Percentiles rank a stretch among this genome's conserved stretches.
phyloP scores from a whole-genome alignment of 2,888 invertebrate species.

The Rhamnusium bicolor region DNA sequence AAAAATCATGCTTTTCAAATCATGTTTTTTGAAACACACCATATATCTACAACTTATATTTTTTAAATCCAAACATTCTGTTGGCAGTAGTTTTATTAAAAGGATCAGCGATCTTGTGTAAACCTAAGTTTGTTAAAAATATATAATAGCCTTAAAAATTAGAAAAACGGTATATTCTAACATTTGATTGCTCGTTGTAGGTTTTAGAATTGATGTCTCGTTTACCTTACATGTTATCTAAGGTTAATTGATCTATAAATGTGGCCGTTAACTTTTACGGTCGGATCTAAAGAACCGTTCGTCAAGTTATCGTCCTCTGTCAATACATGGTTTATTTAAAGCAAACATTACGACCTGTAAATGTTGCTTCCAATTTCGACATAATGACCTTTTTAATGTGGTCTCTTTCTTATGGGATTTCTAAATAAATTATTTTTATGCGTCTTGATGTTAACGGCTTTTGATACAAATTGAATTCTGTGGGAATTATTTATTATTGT shows the following conservation, averaged over 20 bases:
- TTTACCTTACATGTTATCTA: constrained; percentile 7
- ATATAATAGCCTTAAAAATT: background rate
- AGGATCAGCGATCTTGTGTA: background rate
- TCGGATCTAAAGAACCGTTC: constrained; percentile 53
- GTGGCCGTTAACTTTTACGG: constrained; percentile 57
- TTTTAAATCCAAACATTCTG: too few species aligned
- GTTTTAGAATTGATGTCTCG: background rate
- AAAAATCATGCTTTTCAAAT: too few species aligned
- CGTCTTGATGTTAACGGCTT: constrained; percentile 38
- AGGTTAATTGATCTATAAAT: constrained; percentile 57
- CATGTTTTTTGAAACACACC: too few species aligned
- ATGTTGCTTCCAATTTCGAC: constrained; percentile 48
- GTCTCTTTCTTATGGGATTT: constrained; percentile 46
- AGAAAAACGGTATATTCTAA: background rate
- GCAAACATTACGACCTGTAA: constrained; percentile 47
- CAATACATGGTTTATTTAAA: constrained; percentile 60
- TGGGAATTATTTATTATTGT: background rate
- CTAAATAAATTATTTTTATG: constrained; percentile 52
- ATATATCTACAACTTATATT: too few species aligned
- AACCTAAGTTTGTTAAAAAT: background rate
- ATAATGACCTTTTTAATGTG: constrained; percentile 48
- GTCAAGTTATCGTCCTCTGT: constrained; percentile 60
- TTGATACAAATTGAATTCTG: constrained; percentile 38
- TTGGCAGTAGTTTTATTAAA: too few species aligned
- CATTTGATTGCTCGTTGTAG: background rate